phyloP scores from a whole-genome alignment of 2,113 vertebrate genomes.

The Mormoops blainvillei region DNA sequence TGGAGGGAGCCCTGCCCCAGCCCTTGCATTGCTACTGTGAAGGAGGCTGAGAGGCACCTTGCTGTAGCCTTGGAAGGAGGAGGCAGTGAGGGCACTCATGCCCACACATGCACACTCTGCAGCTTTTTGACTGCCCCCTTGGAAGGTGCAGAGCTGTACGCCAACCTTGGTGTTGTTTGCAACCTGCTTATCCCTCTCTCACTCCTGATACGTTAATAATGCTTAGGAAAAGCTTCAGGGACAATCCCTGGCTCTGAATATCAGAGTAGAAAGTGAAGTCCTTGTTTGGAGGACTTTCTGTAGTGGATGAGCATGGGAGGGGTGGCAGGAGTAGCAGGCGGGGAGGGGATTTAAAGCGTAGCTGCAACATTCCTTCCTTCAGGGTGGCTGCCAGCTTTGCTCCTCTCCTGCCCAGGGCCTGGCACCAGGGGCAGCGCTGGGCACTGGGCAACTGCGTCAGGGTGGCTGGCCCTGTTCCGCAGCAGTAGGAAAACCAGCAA shows the following conservation, averaged over 20 bases:
- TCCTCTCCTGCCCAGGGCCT: neutral
- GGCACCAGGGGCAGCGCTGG: accelerated
- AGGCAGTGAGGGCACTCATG: accelerated
- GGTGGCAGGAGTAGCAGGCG: neutral
- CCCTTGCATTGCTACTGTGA: neutral
- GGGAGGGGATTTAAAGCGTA: neutral
- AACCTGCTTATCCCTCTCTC: neutral
- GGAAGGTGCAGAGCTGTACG: neutral
- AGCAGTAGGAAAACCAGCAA: constrained; percentile 50
- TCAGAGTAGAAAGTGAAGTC: neutral
- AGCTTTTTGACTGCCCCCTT: neutral
- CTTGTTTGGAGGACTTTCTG: neutral
- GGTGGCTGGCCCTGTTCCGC: neutral
- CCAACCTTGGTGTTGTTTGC: neutral
- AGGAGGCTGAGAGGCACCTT: neutral
- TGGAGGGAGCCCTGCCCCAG: neutral
- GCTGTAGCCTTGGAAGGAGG: too few species aligned
- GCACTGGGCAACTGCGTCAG: constrained; percentile 19
- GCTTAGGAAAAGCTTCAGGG: neutral
- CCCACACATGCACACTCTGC: too few species aligned
- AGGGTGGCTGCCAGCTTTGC: neutral
- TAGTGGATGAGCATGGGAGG: neutral
- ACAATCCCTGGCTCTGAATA: neutral
- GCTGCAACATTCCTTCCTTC: neutral
- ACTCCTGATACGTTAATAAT: neutral